A percentile compares a stretch with the other conserved stretches of the same genome.
phyloP scores from a whole-genome alignment of 2,113 vertebrate species.

The Serilophus lunatus region DNA sequence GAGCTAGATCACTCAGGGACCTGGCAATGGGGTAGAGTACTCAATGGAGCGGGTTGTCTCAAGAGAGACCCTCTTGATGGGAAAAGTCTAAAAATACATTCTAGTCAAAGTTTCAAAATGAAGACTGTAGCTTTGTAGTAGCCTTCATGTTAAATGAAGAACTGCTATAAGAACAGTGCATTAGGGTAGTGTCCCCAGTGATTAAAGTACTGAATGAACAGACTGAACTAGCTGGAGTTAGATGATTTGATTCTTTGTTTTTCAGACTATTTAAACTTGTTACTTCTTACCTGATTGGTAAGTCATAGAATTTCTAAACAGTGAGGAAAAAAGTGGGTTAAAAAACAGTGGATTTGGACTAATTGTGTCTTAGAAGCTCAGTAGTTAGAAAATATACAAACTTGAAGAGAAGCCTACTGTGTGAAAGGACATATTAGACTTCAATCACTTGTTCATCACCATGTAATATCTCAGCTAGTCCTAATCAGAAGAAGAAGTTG shows the following conservation, averaged over 20 bases:
- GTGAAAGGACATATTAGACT: neutral
- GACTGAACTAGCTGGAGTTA: neutral
- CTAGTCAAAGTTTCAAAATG: neutral
- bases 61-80: neutral
- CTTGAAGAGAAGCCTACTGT: neutral
- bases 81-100: neutral
- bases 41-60: neutral
- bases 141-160: neutral
- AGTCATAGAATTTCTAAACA: neutral
- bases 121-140: neutral
- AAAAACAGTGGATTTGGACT: too few species aligned
- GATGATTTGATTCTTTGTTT: neutral
- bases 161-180: neutral
- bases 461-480: neutral
- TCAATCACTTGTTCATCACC: neutral
- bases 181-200: neutral
- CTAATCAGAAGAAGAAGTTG: neutral
- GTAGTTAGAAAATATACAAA: neutral
- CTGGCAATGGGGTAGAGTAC: neutral
- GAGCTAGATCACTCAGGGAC: neutral
- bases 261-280: neutral
- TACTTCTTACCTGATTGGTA: neutral
- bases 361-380: neutral
- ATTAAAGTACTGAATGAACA: neutral
- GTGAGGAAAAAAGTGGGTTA: neutral